Conservation (phyloP, 1,140 invertebrate species). For the Danaus plexippus region DNA sequence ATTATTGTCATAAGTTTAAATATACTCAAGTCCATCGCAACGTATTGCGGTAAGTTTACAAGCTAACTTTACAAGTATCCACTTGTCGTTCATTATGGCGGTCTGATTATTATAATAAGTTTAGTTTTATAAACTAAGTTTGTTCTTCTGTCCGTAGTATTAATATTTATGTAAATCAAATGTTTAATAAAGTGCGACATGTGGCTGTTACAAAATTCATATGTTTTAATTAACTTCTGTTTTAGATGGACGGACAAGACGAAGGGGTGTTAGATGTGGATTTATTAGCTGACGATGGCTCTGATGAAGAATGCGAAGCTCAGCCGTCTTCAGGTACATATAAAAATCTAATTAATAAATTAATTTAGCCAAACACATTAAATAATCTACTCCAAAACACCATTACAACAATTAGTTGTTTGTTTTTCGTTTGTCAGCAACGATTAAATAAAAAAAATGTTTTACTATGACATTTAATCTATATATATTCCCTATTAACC, state of each 20-base stretch:
- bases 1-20: constrained; percentile 39
- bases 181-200: too few relatives aligned
- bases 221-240: constrained; percentile 16
- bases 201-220: neutral
- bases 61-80: constrained; percentile 40
- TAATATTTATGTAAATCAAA: too few relatives aligned
- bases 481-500: constrained; percentile 1
- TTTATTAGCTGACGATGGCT: constrained; percentile 64
- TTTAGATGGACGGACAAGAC: constrained; percentile 65
- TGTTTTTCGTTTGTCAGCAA: too few relatives aligned
- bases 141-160: too few relatives aligned
- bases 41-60: constrained; percentile 58
- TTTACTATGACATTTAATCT: too few relatives aligned
- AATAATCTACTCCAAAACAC: too few relatives aligned
- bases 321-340: constrained; percentile 64
- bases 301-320: constrained; percentile 66
- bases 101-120: constrained; percentile 41
- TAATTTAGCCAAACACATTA: too few relatives aligned
- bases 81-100: constrained; percentile 69
- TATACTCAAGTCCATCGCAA: constrained; percentile 54
- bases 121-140: too few relatives aligned
- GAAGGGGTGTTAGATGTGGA: constrained; percentile 65
- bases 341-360: neutral
- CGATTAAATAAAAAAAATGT: too few relatives aligned
- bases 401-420: too few relatives aligned